Evolutionary conservation across 2,888 invertebrate genomes (phyloP).

Genomic region (Rugalucina vietnamica): DNA sequence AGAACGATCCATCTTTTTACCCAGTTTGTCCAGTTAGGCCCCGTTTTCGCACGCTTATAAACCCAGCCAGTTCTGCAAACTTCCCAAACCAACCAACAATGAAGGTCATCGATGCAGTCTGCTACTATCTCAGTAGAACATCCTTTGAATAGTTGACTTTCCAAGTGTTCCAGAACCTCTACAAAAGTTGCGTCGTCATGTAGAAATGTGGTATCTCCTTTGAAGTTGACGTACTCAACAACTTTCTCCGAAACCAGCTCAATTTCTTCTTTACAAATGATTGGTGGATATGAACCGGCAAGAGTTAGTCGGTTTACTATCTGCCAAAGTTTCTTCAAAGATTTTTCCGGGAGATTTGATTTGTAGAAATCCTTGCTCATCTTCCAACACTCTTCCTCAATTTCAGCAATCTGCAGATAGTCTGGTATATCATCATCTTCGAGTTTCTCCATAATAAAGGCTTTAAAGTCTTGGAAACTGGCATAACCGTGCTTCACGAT

Average conservation of each 20-base stretch:
- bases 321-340: slow-evolving; percentile 47
- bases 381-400: slow-evolving; percentile 30
- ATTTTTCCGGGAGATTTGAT: slow-evolving; percentile 21
- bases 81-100: slow-evolving; percentile 57
- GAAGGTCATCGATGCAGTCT: slow-evolving; percentile 48
- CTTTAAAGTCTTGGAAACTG: slow-evolving; percentile 25
- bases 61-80: slow-evolving; percentile 57
- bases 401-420: slow-evolving; percentile 5
- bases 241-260: slow-evolving; percentile 55
- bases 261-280: slow-evolving; percentile 30
- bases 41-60: slow-evolving; percentile 51
- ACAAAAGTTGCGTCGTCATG: slow-evolving; percentile 6
- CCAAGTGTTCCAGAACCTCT: slow-evolving; percentile 5
- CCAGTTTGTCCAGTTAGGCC: slow-evolving; percentile 65
- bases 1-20: slow-evolving; percentile 56
- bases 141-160: slow-evolving; percentile 20
- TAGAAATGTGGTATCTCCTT: neutral
- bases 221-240: neutral
- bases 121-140: neutral
- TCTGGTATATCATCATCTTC: slow-evolving; percentile 1
- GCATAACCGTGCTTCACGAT: slow-evolving; percentile 5
- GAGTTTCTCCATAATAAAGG: slow-evolving; percentile 19
- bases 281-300: slow-evolving; percentile 53
- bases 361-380: slow-evolving; percentile 9
- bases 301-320: slow-evolving; percentile 51